Percentiles rank a stretch among this genome's conserved stretches.
phyloP scores from a whole-genome alignment of 2,797 vertebrate genomes.

The Clarias fuscus region DNA sequence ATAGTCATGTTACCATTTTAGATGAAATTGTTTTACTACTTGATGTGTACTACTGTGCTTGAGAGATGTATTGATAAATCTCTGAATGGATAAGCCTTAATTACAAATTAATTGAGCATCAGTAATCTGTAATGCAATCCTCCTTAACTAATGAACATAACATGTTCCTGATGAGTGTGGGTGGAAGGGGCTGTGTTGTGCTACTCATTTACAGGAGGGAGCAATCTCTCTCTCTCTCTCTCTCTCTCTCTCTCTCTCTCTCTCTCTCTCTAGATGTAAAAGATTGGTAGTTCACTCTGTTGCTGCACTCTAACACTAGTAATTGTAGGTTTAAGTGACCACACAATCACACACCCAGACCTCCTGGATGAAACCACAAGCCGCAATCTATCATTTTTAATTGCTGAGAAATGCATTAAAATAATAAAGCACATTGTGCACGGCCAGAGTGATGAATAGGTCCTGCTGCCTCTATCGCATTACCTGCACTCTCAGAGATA shows the following conservation, averaged over 20 bases:
- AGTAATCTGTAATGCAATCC: slow-evolving; percentile 78
- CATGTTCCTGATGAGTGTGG: slow-evolving; percentile 77
- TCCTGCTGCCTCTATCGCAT: slow-evolving; percentile 78
- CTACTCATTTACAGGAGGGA: slow-evolving; percentile 61
- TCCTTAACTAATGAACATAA: slow-evolving; percentile 77
- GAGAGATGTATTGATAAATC: slow-evolving; percentile 69
- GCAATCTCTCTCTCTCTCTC: slow-evolving; percentile 46
- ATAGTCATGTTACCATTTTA: not conserved
- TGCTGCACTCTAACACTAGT: slow-evolving; percentile 50
- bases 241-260: slow-evolving; percentile 29
- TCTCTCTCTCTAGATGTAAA: slow-evolving; percentile 55
- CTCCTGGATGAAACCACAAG: slow-evolving; percentile 39
- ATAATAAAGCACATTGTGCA: slow-evolving; percentile 65
- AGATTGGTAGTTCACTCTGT: slow-evolving; percentile 38
- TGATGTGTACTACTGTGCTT: not conserved
- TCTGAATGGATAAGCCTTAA: slow-evolving; percentile 76
- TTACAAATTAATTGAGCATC: slow-evolving; percentile 81
- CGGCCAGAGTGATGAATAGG: slow-evolving; percentile 82
- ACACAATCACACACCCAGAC: slow-evolving; percentile 29
- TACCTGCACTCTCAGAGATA: slow-evolving; percentile 81
- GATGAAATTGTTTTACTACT: not conserved
- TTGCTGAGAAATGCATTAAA: slow-evolving; percentile 66
- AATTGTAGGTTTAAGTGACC: slow-evolving; percentile 77
- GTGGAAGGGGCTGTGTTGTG: slow-evolving; percentile 60
- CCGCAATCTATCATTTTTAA: slow-evolving; percentile 74